Conservation (phyloP, 2,797 vertebrate species). For the Sebastes alutus region DNA sequence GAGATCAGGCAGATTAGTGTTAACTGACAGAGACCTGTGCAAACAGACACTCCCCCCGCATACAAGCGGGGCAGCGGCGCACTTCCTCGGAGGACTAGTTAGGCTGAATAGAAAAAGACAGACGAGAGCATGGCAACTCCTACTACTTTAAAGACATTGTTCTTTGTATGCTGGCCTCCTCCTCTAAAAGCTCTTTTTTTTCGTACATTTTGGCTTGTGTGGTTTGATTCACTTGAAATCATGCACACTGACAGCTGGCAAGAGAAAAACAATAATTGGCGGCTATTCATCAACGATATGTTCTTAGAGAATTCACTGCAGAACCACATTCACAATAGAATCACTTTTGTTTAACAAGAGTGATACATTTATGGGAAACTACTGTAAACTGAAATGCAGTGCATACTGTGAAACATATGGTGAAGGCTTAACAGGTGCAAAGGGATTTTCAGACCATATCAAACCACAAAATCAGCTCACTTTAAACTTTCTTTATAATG, state of each 20-base stretch:
- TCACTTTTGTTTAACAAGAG: background rate
- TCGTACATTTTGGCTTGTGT: slow-evolving; percentile 20
- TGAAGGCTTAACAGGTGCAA: slow-evolving; percentile 1
- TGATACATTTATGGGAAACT: background rate
- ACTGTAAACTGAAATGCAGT: background rate
- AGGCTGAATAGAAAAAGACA: slow-evolving; percentile 34
- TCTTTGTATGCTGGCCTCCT: slow-evolving; percentile 31
- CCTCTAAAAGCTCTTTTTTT: slow-evolving; percentile 9
- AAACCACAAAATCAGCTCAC: background rate
- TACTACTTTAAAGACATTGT: slow-evolving; percentile 38
- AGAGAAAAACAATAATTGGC: slow-evolving; percentile 2
- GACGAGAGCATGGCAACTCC: slow-evolving; percentile 27
- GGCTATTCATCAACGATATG: slow-evolving; percentile 9
- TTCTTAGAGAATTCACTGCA: background rate
- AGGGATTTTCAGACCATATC: background rate
- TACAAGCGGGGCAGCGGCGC: slow-evolving; percentile 43
- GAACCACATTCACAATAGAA: background rate
- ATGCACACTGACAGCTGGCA: slow-evolving; percentile 1
- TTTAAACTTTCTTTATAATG: background rate
- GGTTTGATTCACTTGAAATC: slow-evolving; percentile 31
- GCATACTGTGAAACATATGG: background rate
- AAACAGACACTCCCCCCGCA: slow-evolving; percentile 75
- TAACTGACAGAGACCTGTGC: slow-evolving; percentile 77
- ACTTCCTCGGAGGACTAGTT: slow-evolving; percentile 66
- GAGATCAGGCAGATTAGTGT: slow-evolving; percentile 81